Evolutionary conservation across 2,113 vertebrate genomes (phyloP), one percentile per base, ranked within the genome.

Genomic region (Patagioenas fasciata): DNA sequence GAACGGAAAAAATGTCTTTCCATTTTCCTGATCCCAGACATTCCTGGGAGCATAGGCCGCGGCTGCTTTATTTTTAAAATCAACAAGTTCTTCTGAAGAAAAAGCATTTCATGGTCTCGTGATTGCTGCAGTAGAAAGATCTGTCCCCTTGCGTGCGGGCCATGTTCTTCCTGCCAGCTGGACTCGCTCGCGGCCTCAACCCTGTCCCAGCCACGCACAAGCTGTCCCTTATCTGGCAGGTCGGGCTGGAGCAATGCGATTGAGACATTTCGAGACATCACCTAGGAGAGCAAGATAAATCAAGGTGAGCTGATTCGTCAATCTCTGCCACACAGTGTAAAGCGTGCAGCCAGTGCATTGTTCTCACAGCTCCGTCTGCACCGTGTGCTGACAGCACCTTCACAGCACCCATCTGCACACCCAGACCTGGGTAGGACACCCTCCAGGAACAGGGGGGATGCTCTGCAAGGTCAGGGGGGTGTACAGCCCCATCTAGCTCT

Each of bases 11-110:
- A 93, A 79, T 13, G 3, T 44, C 65, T 66, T 93, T 75, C 60
- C 21, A 50, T 93, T 94, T 86, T 92, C 80, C 69, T 42, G 3
- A 53, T 92, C 93, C 44, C 85, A 89, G 83, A 79, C 88, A 93
- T 96, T 95, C 95, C 92, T 86, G 60, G 83, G 77, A 81, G 32
- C 85, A 89, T 5, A 97, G 80, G 83, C 82, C 19, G 3, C 7
- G 65, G 72, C 24, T 78, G 85, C 11, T 84, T 78, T 96, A 95
- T 91, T 96, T 96, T 90, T 90, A 93, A 96, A 96, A 93, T 96
- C 93, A 95, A 91, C 83, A 93, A 92, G 21, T 69, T 75, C 83
- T 88, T 91, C 88, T 54, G 62, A 92, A 90, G 73, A 79, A 89
- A 89, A 79, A 89, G 47, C 42, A 72, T 90, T 89, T 91, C 77